phyloP scores from a whole-genome alignment of 2,113 vertebrate genomes.

The Hucho hucho region DNA sequence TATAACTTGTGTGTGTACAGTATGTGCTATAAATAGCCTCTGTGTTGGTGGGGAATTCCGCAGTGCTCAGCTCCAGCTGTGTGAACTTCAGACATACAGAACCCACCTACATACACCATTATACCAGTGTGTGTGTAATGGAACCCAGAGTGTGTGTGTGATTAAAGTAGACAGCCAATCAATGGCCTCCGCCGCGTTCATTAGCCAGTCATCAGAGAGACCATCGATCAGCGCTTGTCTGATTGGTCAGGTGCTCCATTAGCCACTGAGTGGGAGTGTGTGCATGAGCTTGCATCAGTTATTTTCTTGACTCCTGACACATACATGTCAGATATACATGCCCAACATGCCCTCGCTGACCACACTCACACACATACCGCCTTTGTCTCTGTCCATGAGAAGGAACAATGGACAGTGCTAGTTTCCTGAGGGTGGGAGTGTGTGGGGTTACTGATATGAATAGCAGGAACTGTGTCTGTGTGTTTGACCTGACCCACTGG shows the following conservation, averaged over 20 bases:
- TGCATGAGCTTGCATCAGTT: conserved; percentile 18
- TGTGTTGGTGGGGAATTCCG: conserved; percentile 67
- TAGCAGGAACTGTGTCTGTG: neutral
- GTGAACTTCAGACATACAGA: conserved; percentile 34
- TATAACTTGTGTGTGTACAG: neutral
- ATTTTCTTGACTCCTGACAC: conserved; percentile 21
- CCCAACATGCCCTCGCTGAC: conserved; percentile 50
- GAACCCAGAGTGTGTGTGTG: conserved; percentile 43
- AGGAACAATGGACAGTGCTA: conserved; percentile 52
- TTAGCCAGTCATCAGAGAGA: conserved; percentile 53
- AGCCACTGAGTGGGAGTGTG: conserved; percentile 11
- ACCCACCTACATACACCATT: conserved; percentile 32
- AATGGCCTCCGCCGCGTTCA: conserved; percentile 43
- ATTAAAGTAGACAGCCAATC: conserved; percentile 47
- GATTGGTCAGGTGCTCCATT: conserved; percentile 31
- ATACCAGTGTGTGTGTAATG: neutral
- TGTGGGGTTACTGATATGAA: neutral
- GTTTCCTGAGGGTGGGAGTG: neutral
- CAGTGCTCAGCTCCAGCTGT: conserved; percentile 65
- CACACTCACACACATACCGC: conserved; percentile 41
- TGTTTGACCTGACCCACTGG: neutral
- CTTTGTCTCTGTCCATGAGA: conserved; percentile 55
- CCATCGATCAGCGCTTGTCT: conserved; percentile 32
- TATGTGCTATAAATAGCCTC: conserved; percentile 65
- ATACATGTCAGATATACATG: conserved; percentile 39